Evolutionary conservation across 2,113 vertebrate species (phyloP).

Genomic region (Hypomesus transpacificus): DNA sequence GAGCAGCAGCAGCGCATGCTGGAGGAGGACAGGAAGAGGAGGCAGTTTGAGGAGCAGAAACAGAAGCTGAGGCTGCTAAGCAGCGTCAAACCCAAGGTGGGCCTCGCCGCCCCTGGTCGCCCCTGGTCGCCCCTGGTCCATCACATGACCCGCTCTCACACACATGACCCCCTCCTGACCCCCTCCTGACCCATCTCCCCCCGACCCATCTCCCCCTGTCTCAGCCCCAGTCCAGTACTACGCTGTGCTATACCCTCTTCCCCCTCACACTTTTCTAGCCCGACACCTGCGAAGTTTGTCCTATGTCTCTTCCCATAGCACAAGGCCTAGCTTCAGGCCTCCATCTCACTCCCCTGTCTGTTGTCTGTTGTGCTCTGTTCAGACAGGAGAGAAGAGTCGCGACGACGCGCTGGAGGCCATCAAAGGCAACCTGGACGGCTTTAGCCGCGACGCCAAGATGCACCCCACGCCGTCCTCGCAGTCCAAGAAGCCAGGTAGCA

Average conservation of each 20-base stretch:
- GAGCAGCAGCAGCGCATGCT: conserved; percentile 96
- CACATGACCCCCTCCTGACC: neutral
- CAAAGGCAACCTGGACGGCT: conserved; percentile 96
- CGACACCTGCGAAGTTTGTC: too few species aligned
- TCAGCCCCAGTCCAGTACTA: too few species aligned
- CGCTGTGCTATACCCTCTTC: too few species aligned
- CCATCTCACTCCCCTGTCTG: too few species aligned
- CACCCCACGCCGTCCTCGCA: conserved; percentile 90
- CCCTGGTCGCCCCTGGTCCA: neutral
- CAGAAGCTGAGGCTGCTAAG: conserved; percentile 95
- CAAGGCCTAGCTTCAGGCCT: too few species aligned
- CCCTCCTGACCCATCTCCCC: too few species aligned
- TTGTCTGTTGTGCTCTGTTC: conserved; percentile 7
- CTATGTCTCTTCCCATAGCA: too few species aligned
- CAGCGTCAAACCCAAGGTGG: conserved; percentile 96
- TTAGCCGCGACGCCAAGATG: conserved; percentile 98
- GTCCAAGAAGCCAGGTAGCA: conserved; percentile 89
- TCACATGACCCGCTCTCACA: neutral
- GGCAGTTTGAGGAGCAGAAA: conserved; percentile 98
- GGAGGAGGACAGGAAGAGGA: conserved; percentile 93
- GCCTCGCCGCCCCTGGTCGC: neutral
- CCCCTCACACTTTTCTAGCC: too few species aligned
- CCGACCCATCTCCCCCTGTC: too few species aligned
- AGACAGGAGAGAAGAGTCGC: conserved; percentile 93
- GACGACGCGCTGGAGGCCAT: conserved; percentile 98